phyloP scores from a whole-genome alignment of 1,140 invertebrate genomes.

The Globodera ellingtonae region DNA sequence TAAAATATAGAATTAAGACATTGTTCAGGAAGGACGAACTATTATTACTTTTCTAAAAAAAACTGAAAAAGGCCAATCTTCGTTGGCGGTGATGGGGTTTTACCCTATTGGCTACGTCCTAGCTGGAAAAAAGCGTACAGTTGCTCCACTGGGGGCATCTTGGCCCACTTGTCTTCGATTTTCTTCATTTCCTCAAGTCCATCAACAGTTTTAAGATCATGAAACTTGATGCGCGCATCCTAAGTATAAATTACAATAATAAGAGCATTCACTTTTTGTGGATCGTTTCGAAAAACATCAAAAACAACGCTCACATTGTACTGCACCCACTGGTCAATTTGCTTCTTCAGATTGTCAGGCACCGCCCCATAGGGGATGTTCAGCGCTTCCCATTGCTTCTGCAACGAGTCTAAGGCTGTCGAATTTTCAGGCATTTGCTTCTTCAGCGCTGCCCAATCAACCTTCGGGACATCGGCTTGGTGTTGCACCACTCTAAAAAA shows the following conservation, averaged over 20 bases:
- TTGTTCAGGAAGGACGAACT: neutral
- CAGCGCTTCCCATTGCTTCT: constrained; percentile 64
- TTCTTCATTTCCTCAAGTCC: constrained; percentile 63
- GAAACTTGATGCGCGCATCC: constrained; percentile 58
- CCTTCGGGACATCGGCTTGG: constrained; percentile 61
- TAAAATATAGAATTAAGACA: neutral
- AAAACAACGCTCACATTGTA: constrained; percentile 53
- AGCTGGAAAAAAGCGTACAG: constrained; percentile 24
- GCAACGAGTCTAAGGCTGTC: constrained; percentile 56
- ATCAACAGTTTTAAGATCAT: constrained; percentile 58
- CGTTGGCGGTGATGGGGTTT: no score
- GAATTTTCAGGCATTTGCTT: constrained; percentile 61
- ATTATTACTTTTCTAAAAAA: no score
- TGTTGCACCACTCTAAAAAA: constrained; percentile 52
- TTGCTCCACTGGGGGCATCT: constrained; percentile 63
- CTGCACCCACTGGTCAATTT: constrained; percentile 59
- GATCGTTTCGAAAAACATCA: constrained; percentile 9
- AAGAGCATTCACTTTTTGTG: neutral
- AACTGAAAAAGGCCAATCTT: no score
- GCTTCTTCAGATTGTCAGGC: constrained; percentile 52
- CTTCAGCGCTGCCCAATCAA: constrained; percentile 64
- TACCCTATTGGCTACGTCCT: no score
- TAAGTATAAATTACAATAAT: constrained; percentile 21
- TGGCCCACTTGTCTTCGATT: constrained; percentile 64
- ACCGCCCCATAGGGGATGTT: constrained; percentile 60